These are phyloP conservation scores for Cataglyphis hispanica DNA, from an alignment of 1,140 invertebrate species.

Conservation along the genomic window DNA sequence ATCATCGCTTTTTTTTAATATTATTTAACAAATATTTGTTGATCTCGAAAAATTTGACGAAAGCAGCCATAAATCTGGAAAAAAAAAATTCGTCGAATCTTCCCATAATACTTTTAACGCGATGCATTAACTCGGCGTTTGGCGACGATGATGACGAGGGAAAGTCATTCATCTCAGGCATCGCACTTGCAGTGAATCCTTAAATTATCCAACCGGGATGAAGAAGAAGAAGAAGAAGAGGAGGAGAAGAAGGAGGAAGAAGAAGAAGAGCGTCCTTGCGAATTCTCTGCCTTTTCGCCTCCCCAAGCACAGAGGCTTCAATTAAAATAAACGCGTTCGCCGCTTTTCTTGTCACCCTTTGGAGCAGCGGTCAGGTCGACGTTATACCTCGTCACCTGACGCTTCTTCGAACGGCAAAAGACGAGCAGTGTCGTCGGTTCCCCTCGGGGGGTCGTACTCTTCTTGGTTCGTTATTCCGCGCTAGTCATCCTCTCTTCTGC, in stretches of 20 bases:
- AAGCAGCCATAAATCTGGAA: constrained; percentile 14
- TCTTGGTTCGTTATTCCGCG: constrained; percentile 57
- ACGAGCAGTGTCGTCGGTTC: constrained; percentile 15
- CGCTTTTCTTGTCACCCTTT: constrained; percentile 75
- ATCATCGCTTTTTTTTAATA: background rate
- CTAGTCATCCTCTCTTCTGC: constrained; percentile 53
- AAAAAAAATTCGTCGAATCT: constrained; percentile 35
- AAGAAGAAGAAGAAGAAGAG: constrained; percentile 37
- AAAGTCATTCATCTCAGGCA: constrained; percentile 69
- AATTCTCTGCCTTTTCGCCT: background rate
- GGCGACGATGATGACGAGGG: constrained; percentile 60
- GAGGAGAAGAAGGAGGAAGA: constrained; percentile 37
- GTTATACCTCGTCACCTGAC: constrained; percentile 64
- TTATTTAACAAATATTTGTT: background rate
- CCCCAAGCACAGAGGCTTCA: constrained; percentile 56
- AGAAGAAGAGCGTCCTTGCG: constrained; percentile 69
- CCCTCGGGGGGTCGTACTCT: constrained; percentile 28
- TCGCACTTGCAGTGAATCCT: constrained; percentile 73
- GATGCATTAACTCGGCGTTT: constrained; percentile 7
- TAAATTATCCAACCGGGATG: constrained; percentile 70
- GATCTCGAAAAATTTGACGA: background rate
- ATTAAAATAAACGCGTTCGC: constrained; percentile 77
- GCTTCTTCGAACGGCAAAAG: constrained; percentile 26
- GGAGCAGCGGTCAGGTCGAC: constrained; percentile 30
- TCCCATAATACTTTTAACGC: background rate